A percentile compares a stretch with the other conserved stretches of the same genome.
phyloP scores from a whole-genome alignment of 53 echinoderm and acorn worm species.

The Crossaster papposus region DNA sequence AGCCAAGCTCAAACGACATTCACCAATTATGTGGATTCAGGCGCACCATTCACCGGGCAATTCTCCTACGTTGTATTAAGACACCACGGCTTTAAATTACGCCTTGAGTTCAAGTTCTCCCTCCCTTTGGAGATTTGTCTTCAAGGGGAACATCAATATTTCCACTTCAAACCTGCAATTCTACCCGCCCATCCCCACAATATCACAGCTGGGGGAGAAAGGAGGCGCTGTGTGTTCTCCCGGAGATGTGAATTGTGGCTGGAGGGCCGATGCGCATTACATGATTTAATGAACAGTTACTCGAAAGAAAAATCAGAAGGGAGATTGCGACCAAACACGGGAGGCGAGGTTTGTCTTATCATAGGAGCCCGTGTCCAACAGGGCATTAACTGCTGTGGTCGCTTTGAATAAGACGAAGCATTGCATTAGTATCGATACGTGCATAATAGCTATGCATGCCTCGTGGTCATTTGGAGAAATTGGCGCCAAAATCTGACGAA shows the following conservation, averaged over 20 bases:
- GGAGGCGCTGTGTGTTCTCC: not conserved
- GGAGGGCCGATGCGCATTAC: not conserved
- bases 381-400: not conserved
- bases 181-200: not conserved
- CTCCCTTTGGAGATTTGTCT: not conserved
- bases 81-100: constrained; percentile 7
- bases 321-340: not conserved
- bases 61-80: constrained; percentile 10
- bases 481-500: not conserved
- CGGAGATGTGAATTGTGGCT: constrained; percentile 7
- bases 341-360: not conserved
- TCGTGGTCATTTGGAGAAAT: not conserved
- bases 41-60: not conserved
- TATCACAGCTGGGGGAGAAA: not conserved
- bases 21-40: constrained; percentile 1
- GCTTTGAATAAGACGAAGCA: constrained; percentile 3
- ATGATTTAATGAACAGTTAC: constrained; percentile 1
- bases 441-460: not conserved
- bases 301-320: not conserved
- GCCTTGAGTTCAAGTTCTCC: not conserved
- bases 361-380: not conserved
- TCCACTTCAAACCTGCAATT: constrained; percentile 32
- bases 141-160: constrained; percentile 22
- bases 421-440: constrained; percentile 1
- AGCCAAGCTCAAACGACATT: not conserved